Conservation (phyloP, 2,113 vertebrate species). For the Podarcis cretensis region DNA sequence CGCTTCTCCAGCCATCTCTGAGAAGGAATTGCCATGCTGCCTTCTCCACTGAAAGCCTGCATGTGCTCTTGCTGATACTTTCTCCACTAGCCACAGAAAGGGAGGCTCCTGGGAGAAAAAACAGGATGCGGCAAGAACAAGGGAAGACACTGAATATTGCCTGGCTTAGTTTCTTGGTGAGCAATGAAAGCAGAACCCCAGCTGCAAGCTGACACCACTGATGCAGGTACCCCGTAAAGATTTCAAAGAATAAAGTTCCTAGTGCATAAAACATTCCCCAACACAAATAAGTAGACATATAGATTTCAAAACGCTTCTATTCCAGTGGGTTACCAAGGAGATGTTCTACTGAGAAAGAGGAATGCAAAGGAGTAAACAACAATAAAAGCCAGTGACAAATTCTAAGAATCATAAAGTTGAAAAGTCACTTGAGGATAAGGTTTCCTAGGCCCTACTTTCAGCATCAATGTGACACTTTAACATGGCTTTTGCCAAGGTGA, state of each 20-base stretch:
- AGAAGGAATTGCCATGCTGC: neutral
- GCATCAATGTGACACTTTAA: neutral
- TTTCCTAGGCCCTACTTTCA: neutral
- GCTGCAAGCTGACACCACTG: accelerated
- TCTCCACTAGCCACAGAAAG: neutral
- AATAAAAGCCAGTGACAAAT: too few species aligned
- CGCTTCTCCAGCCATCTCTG: too few species aligned
- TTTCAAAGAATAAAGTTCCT: constrained; percentile 34
- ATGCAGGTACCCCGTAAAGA: constrained; percentile 17
- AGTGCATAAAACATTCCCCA: constrained; percentile 22
- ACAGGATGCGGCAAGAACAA: neutral
- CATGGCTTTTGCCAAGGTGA: neutral
- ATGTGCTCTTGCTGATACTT: too few species aligned
- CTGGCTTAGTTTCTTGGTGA: constrained; percentile 27
- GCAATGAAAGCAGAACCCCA: constrained; percentile 12
- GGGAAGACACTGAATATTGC: neutral
- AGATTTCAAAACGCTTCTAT: constrained; percentile 26
- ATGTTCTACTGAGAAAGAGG: neutral
- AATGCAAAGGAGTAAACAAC: too few species aligned
- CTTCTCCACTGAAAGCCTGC: neutral
- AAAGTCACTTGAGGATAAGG: neutral
- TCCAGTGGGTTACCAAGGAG: constrained; percentile 16
- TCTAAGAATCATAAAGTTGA: neutral
- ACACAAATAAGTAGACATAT: neutral
- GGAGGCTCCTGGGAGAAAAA: neutral